Conservation (phyloP, 2,113 vertebrate species). For the Eubucco bourcierii region DNA sequence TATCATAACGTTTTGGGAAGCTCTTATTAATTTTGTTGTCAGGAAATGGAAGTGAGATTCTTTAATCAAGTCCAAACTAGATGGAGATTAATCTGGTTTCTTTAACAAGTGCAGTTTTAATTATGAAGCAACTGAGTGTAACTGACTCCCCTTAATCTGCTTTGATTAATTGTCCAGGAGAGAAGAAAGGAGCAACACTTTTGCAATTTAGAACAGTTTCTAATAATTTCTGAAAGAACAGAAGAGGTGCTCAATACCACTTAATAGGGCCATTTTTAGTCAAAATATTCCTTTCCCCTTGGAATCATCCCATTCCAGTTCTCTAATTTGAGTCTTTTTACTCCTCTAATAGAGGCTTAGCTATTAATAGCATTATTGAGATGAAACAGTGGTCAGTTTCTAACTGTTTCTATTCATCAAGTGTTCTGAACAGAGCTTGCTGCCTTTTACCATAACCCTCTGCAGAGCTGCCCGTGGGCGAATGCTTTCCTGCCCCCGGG, state of each 20-base stretch:
- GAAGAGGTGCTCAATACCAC: neutral
- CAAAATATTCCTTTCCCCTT: constrained; percentile 40
- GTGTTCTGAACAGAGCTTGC: neutral
- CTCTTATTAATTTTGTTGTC: neutral
- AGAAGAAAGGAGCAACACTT: neutral
- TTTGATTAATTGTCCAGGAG: neutral
- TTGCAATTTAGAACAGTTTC: neutral
- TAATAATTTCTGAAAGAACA: neutral
- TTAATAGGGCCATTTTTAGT: constrained; percentile 32
- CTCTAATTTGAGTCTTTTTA: neutral
- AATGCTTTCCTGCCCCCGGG: neutral
- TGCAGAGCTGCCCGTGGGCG: neutral
- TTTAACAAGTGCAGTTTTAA: neutral
- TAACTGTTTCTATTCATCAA: neutral
- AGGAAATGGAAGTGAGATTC: neutral
- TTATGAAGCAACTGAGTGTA: neutral
- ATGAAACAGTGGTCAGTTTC: constrained; percentile 19
- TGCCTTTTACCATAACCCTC: constrained; percentile 12
- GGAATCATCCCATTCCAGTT: neutral
- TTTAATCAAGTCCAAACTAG: neutral
- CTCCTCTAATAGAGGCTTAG: neutral
- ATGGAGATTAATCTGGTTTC: neutral
- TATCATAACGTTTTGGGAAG: neutral
- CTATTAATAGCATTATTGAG: neutral
- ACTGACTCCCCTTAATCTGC: neutral